A percentile compares a stretch with the other conserved stretches of the same genome.
Conservation (phyloP, 2,113 vertebrate species). For the Polyodon spathula region DNA sequence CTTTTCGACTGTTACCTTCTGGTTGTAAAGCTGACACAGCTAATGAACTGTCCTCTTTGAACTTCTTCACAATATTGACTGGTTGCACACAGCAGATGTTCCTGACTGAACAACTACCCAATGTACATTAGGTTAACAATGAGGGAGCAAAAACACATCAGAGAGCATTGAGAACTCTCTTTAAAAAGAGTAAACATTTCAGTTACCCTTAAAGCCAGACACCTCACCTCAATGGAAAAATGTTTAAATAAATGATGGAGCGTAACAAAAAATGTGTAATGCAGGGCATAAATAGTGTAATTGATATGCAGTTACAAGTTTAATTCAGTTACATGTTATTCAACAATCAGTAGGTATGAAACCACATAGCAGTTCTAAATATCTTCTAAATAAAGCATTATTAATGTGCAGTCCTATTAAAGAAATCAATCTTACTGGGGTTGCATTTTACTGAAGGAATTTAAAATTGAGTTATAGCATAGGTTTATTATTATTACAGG, state of each 20-base stretch:
- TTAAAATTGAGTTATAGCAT: too few species aligned
- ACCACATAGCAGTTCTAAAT: neutral
- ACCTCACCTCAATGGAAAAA: neutral
- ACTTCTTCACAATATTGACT: slow-evolving; percentile 95
- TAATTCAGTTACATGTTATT: neutral
- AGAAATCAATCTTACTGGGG: too few species aligned
- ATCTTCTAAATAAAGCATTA: too few species aligned
- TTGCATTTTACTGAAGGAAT: too few species aligned
- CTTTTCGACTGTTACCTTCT: slow-evolving; percentile 85
- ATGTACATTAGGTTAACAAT: slow-evolving; percentile 45
- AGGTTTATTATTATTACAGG: too few species aligned
- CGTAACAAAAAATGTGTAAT: neutral
- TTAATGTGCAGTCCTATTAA: too few species aligned
- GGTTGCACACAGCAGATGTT: slow-evolving; percentile 80
- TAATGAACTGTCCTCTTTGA: slow-evolving; percentile 91
- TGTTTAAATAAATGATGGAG: neutral
- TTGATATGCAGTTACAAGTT: neutral
- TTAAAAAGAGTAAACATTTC: neutral
- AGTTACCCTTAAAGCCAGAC: neutral
- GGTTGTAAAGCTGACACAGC: slow-evolving; percentile 95
- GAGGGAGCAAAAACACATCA: slow-evolving; percentile 18
- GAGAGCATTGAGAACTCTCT: neutral
- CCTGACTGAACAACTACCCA: slow-evolving; percentile 47
- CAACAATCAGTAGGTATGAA: neutral
- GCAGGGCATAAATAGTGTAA: neutral